Base-by-base conservation (phyloP, 2,113 vertebrate genomes). In the Aegithalos caudatus region DNA sequence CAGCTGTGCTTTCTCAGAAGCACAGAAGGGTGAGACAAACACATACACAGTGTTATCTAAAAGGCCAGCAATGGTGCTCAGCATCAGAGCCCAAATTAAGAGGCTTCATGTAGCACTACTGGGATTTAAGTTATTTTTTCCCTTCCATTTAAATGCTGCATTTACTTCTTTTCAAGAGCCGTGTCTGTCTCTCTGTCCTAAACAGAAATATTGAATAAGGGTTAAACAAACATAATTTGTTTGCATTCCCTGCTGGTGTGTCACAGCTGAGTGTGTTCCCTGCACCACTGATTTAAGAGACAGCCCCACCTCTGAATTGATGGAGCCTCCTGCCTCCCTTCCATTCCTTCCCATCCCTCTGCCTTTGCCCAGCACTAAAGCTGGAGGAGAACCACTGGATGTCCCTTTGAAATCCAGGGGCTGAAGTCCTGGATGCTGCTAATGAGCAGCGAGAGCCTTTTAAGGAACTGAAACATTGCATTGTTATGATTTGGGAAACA, bases 401-500 rank as follows among this genome's bases (percentile, higher is more conserved):
- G 57, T 73, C 73, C 69, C 42, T 81, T 90, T 76, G 50, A 81
- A 70, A 93, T 35, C 31, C 8, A 2, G 31, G 40, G 20, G 38
- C 53, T 48, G n/a, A 85, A 76, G 40, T 54, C 77, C 66, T 21
- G 48, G 47, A 4, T 83, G 50, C 35, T 87, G n/a, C 80, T 90
- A 88, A 95, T 96, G 66, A 91, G 50, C 61, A 44, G 21, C 0
- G 2, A 82, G 80, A 88, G 42, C 48, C 42, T 90, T 94, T 62
- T 81, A 65, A 86, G 29, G 64, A 78, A 70, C 72, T 81, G 91
- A 88, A 84, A 70, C 1, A 1, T 93, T 72, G 65, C n/a, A 6
- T 80, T 97, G 86, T 89, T 94, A 19, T 20, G 64, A 90, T 95
- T 86, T 76, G 76, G 29, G 66, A 94, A 92, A 94, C 92, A 95